Evolutionary conservation across 1,140 invertebrate species (phyloP).

Genomic region (Bombus confusus): DNA sequence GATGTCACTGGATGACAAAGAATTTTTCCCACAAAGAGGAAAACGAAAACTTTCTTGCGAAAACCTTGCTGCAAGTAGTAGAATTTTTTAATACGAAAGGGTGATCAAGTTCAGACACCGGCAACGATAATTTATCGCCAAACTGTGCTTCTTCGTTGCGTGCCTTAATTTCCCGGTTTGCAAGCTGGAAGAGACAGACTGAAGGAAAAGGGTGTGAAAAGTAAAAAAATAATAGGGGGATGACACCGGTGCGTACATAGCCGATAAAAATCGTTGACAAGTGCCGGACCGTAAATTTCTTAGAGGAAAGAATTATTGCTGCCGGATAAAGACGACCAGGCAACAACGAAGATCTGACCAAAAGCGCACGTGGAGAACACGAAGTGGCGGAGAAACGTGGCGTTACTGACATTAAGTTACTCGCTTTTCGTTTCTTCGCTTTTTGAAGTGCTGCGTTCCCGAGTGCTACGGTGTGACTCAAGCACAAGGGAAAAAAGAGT

Average conservation of each 20-base stretch:
- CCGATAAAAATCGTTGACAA: constrained; percentile 50
- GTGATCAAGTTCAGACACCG: neutral
- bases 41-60: too few species aligned
- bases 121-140: constrained; percentile 19
- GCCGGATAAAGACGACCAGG: constrained; percentile 19
- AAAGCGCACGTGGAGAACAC: constrained; percentile 5
- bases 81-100: neutral
- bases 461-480: constrained; percentile 28
- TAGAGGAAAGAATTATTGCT: constrained; percentile 41
- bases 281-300: constrained; percentile 33
- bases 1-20: neutral
- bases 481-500: neutral
- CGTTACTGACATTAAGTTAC: constrained; percentile 41
- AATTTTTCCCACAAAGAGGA: too few species aligned
- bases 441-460: constrained; percentile 5
- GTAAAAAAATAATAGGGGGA: neutral
- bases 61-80: neutral
- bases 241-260: neutral
- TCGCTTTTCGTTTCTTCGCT: constrained; percentile 14
- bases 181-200: neutral
- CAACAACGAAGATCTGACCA: constrained; percentile 28
- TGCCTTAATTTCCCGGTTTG: neutral
- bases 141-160: neutral
- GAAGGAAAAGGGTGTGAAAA: neutral
- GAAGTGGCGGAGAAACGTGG: constrained; percentile 16